Evolutionary conservation across 2,113 vertebrate species (phyloP).

Genomic region (Synodontis membranacea): DNA sequence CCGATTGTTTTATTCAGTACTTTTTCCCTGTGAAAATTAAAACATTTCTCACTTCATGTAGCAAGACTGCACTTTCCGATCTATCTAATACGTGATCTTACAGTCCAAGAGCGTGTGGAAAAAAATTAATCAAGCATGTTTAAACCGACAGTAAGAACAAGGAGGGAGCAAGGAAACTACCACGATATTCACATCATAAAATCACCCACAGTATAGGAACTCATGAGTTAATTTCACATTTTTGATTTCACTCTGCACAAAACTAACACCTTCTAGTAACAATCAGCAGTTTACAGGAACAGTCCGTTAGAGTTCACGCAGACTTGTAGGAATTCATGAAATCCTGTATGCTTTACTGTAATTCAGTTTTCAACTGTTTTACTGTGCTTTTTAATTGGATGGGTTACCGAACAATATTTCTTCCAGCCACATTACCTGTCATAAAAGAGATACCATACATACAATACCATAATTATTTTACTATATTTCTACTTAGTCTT

Average conservation of each 20-base stretch:
- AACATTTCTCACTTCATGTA: neutral
- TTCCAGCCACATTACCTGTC: neutral
- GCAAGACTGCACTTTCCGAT: neutral
- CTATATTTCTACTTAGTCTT: neutral
- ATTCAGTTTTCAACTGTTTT: neutral
- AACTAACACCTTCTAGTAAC: neutral
- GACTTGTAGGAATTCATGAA: neutral
- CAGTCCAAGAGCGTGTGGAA: neutral
- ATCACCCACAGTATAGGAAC: neutral
- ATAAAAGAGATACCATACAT: too few relatives aligned
- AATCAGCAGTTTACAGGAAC: neutral
- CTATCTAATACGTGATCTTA: neutral
- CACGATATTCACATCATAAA: neutral
- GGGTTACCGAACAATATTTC: neutral
- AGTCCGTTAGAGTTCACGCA: neutral
- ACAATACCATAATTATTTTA: neutral
- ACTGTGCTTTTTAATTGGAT: neutral
- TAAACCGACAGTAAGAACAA: neutral
- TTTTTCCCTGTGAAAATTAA: neutral
- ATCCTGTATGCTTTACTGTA: neutral
- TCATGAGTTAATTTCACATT: neutral
- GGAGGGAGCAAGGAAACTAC: neutral
- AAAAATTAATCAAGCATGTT: neutral
- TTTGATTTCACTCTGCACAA: constrained; percentile 17
- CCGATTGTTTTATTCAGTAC: neutral